Percentiles rank a stretch among this genome's conserved stretches.
Evolutionary conservation across 1,140 invertebrate species (phyloP).

Genomic region (Pogonus chalceus): DNA sequence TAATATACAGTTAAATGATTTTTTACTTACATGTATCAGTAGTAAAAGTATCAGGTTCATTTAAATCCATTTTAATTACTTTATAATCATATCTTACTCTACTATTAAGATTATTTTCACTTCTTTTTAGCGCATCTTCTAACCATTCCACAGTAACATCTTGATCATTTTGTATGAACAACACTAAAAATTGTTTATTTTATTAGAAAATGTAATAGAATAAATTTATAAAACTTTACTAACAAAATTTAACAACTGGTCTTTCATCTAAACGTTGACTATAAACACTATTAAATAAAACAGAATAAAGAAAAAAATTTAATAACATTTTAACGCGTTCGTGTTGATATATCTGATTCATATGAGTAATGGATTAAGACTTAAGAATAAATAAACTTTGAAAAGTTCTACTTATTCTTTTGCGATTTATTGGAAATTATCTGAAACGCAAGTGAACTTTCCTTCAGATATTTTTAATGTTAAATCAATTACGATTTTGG

Average conservation of each 20-base stretch:
- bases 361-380: background rate
- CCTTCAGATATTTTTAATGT: too few relatives aligned
- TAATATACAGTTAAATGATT: constrained; percentile 19
- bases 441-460: background rate
- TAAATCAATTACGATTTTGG: too few relatives aligned
- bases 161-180: constrained; percentile 36
- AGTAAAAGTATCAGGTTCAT: constrained; percentile 27
- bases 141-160: constrained; percentile 31
- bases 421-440: background rate
- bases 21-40: constrained; percentile 27
- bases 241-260: background rate
- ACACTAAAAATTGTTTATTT: too few relatives aligned
- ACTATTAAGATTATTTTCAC: constrained; percentile 25
- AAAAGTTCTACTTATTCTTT: background rate
- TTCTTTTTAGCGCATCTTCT: constrained; percentile 28
- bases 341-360: background rate
- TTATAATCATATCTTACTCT: constrained; percentile 22
- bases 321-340: background rate
- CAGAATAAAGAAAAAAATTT: background rate
- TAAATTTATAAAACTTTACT: background rate
- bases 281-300: background rate
- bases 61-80: constrained; percentile 32
- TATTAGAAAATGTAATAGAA: background rate
- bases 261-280: background rate
- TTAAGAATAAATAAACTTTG: background rate